These are phyloP conservation scores for Macrotis lagotis DNA, from an alignment of 2,113 vertebrate species.

Conservation along the genomic window DNA sequence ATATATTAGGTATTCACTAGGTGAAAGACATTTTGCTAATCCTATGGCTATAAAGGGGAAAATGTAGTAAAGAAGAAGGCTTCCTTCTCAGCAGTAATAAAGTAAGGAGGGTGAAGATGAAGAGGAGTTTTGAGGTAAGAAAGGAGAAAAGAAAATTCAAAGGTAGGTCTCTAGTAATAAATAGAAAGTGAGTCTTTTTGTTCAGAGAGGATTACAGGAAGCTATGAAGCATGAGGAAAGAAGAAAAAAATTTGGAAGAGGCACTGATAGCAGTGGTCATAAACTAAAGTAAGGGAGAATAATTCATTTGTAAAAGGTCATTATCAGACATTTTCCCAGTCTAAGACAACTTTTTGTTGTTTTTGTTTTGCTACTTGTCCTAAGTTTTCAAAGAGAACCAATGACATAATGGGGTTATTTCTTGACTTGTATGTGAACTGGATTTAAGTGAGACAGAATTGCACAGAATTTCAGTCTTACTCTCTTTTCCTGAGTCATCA, in stretches of 20 bases:
- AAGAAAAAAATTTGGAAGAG: background rate
- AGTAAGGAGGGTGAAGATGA: background rate
- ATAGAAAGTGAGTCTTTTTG: background rate
- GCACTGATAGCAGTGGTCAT: background rate
- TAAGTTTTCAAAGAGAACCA: no score
- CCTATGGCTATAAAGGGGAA: background rate
- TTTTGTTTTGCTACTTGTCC: no score
- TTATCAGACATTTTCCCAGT: background rate
- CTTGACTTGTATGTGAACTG: no score
- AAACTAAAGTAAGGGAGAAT: background rate
- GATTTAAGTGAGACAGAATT: no score
- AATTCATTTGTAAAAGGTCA: background rate
- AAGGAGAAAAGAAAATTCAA: background rate
- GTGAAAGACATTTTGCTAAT: background rate
- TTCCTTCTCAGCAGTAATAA: background rate
- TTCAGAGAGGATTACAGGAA: background rate
- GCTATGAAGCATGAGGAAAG: background rate
- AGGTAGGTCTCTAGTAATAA: no score
- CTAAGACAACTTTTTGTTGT: background rate
- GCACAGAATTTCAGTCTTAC: no score
- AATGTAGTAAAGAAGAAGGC: background rate
- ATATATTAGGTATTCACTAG: background rate
- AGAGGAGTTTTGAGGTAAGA: background rate
- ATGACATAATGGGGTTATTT: no score
- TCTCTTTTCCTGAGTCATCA: no score